Evolutionary conservation across 1,140 invertebrate genomes (phyloP).

Genomic region (Hyphantria cunea): DNA sequence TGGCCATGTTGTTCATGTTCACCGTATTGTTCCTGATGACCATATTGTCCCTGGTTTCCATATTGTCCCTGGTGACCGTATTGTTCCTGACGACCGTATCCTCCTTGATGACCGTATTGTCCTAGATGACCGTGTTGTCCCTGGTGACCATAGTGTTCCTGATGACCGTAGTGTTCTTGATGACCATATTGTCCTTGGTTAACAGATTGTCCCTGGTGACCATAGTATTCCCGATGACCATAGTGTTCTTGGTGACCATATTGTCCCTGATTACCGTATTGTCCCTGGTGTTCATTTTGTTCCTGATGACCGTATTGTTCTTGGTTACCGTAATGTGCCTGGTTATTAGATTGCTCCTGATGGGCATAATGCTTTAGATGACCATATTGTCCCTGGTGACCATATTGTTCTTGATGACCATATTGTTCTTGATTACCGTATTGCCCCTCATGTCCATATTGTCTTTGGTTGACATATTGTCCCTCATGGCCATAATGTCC

Average conservation of each 20-base stretch:
- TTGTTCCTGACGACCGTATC: conserved; percentile 26
- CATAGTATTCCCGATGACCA: background rate
- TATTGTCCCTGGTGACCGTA: background rate
- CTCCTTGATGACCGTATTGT: background rate
- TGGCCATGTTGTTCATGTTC: conserved; percentile 13
- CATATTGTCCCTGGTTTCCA: background rate
- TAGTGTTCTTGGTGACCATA: conserved; percentile 25
- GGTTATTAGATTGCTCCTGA: background rate
- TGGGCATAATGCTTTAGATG: too few species aligned
- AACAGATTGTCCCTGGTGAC: background rate
- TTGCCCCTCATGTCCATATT: background rate
- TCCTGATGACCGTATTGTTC: background rate
- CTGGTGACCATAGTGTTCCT: conserved; percentile 5
- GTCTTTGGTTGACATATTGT: background rate
- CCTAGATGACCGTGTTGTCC: background rate
- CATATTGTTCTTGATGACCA: conserved; percentile 14
- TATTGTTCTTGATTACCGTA: conserved; percentile 9
- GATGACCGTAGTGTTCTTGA: conserved; percentile 18
- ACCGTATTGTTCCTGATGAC: conserved; percentile 13
- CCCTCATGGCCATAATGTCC: conserved; percentile 26
- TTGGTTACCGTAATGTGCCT: conserved; percentile 29
- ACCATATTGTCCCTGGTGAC: conserved; percentile 4
- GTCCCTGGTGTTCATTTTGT: conserved; percentile 20
- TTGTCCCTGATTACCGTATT: background rate
- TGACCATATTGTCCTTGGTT: background rate